phyloP scores from a whole-genome alignment of 2,888 invertebrate genomes.

The Lutraria lutraria region DNA sequence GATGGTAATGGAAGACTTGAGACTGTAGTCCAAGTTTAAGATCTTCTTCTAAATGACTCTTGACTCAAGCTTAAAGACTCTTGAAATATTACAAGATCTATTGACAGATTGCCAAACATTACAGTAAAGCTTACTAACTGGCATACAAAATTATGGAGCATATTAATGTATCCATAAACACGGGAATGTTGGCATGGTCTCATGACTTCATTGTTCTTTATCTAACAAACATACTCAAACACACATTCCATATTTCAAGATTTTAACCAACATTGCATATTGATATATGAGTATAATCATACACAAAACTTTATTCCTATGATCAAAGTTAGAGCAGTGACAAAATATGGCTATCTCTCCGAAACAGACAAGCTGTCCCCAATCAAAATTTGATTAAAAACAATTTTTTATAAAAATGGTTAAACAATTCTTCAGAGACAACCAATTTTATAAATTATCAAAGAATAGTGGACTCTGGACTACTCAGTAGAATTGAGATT shows the following conservation, averaged over 20 bases:
- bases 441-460: background rate
- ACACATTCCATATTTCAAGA: background rate
- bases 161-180: background rate
- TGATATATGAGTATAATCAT: no score
- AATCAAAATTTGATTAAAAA: slow-evolving; percentile 23
- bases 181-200: background rate
- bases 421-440: background rate
- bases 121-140: background rate
- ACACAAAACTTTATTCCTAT: no score
- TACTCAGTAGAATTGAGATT: background rate
- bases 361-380: background rate
- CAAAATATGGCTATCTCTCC: background rate
- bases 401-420: background rate
- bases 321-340: no score
- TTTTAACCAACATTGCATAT: background rate
- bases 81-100: background rate
- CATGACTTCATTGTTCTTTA: background rate
- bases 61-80: background rate
- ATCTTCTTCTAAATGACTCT: background rate
- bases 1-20: background rate
- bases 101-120: background rate
- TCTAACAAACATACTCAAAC: background rate
- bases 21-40: background rate
- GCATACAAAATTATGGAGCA: background rate
- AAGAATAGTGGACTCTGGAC: background rate